A percentile compares a stretch with the other conserved stretches of the same genome.
Conservation (phyloP, 2,888 invertebrate species). For the Leucophora obtusa region DNA sequence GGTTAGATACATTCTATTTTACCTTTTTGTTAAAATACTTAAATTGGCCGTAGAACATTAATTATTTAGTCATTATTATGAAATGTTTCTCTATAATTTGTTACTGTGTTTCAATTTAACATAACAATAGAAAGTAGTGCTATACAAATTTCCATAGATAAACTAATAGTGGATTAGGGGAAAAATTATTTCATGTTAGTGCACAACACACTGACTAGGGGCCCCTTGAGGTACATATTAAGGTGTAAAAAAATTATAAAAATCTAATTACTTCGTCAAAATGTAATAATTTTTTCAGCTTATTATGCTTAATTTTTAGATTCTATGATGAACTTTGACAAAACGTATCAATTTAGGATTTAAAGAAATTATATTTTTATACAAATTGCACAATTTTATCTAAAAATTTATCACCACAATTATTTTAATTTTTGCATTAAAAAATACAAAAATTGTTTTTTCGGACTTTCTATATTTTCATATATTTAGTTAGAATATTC, state of each 20-base stretch:
- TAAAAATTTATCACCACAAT: no score
- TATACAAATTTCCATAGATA: not conserved
- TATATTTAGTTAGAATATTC: no score
- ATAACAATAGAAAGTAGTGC: conserved; percentile 42
- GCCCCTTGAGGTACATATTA: conserved; percentile 12
- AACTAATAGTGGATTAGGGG: not conserved
- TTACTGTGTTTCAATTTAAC: conserved; percentile 10
- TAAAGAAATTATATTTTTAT: no score
- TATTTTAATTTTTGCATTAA: no score
- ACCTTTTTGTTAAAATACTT: conserved; percentile 8
- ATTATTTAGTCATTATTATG: conserved; percentile 53
- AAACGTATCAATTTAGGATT: no score
- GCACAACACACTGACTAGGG: not conserved
- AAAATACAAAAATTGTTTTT: no score
- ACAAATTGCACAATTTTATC: no score
- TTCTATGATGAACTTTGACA: no score
- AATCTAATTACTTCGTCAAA: conserved; percentile 22
- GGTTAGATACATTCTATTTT: not conserved
- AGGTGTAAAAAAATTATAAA: conserved; percentile 44
- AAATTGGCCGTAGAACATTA: conserved; percentile 39
- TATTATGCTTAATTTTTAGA: no score
- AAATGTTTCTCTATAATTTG: conserved; percentile 45
- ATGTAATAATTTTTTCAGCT: conserved; percentile 24
- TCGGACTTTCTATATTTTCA: no score
- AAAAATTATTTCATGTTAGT: not conserved